Percentiles rank a stretch among this genome's conserved stretches.
Conservation (phyloP, 2,888 invertebrate genomes). For the Chalcis sispes region DNA sequence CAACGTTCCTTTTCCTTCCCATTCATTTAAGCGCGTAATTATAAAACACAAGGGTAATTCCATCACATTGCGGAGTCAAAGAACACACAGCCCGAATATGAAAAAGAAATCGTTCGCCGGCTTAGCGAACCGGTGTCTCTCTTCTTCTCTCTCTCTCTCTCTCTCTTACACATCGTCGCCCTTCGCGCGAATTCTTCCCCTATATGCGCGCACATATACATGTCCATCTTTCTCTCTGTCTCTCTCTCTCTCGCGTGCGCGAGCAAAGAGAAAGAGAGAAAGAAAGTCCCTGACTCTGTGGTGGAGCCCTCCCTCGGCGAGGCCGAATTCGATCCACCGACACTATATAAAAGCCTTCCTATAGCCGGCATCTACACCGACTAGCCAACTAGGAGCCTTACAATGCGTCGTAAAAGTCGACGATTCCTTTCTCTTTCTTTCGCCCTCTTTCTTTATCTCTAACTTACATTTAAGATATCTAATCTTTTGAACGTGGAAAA, state of each 20-base stretch:
- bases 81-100: too few species aligned
- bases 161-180: not conserved
- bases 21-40: too few species aligned
- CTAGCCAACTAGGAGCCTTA: too few species aligned
- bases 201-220: not conserved
- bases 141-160: constrained; percentile 12
- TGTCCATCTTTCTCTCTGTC: constrained; percentile 11
- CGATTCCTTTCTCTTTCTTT: too few species aligned
- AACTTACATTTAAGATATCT: too few species aligned
- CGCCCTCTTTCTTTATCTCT: too few species aligned
- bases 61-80: too few species aligned
- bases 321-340: constrained; percentile 55
- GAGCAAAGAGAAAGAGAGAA: too few species aligned
- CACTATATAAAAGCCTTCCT: constrained; percentile 26
- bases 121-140: constrained; percentile 14
- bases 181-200: constrained; percentile 7
- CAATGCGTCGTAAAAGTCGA: too few species aligned
- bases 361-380: constrained; percentile 26
- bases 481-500: too few species aligned
- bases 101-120: not conserved
- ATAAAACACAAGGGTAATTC: too few species aligned
- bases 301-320: constrained; percentile 28
- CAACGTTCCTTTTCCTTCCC: too few species aligned
- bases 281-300: not conserved
- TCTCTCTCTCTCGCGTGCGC: not conserved